A percentile compares a stretch with the other conserved stretches of the same genome.
phyloP scores from a whole-genome alignment of 2,888 invertebrate species.

The Resseliella maxima region DNA sequence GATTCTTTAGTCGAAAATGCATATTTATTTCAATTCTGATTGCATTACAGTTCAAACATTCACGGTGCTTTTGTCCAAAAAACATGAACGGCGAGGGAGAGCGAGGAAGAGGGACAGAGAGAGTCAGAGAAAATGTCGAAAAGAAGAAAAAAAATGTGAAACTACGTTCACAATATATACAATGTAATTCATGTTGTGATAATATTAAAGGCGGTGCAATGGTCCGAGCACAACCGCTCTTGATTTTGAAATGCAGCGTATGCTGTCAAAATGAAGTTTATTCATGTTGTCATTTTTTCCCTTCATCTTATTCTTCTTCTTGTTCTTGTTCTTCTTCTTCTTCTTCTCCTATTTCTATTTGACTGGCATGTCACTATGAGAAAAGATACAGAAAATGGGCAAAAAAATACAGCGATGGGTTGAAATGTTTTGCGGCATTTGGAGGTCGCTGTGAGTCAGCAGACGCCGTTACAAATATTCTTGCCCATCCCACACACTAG shows the following conservation, averaged over 20 bases:
- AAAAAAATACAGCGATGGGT: background rate
- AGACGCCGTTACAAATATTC: background rate
- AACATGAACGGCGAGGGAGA: background rate
- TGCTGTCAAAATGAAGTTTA: constrained; percentile 23
- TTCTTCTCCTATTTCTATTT: background rate
- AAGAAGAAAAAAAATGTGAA: background rate
- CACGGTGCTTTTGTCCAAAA: background rate
- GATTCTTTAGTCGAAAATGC: constrained; percentile 24
- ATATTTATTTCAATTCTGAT: constrained; percentile 49
- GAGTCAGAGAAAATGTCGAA: background rate
- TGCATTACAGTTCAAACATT: constrained; percentile 35
- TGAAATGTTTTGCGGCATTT: background rate
- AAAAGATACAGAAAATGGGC: background rate
- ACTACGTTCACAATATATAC: constrained; percentile 19
- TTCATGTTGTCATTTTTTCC: constrained; percentile 10
- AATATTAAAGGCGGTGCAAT: background rate
- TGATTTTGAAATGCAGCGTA: background rate
- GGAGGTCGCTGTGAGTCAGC: background rate
- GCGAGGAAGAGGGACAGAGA: too few species aligned
- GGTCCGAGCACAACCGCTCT: constrained; percentile 1
- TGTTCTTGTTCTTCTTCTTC: too few species aligned
- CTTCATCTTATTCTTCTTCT: too few species aligned
- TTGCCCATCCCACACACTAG: background rate
- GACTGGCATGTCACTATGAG: background rate
- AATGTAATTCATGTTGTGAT: constrained; percentile 41